Evolutionary conservation across 2,888 invertebrate species (phyloP), one percentile per base, ranked within the genome.

Genomic region (Cerastis rubricosa): DNA sequence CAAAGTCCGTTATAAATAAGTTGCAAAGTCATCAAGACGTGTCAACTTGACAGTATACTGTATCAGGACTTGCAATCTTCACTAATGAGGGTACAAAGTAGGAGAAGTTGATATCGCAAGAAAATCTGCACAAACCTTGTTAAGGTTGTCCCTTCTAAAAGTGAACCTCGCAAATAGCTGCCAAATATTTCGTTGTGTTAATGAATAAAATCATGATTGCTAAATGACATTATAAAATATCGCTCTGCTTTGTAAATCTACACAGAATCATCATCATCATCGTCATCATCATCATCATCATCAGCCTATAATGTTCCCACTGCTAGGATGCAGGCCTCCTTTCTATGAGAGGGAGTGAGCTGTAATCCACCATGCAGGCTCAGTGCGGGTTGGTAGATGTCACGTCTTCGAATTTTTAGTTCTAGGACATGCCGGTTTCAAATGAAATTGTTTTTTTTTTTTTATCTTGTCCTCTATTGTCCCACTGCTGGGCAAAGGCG

Each of bases 31-130:
- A 35, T 11, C 2, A 49, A 78, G 78, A 35, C 35, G 35, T 49
- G 78, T 43, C 69, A 76, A 59, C 29, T 29, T 22, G 29, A 29
- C 14, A 14, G 61, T 25, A 25, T 43, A 29, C 29, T 19, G 5
- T 59, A 76, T 76, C 43, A 14, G 40, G 19, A 49, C 14, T 49
- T n/a, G 2, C 57, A 40, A 76, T 78, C 78, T 78, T 47, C 57
- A 49, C 47, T 78, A 76, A 76, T 68, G 76, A 76, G 40, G 78
- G 29, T 78, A 29, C 69, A 43, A 69, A 68, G 47, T 49, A 29
- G n/a, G 40, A 67, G 29, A 49, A 49, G 8, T 74, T 64, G 14
- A 35, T 76, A 63, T 76, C n/a, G 17, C 22, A 11, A 59, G 57
- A 40, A 74, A 43, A 64, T 64, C 64, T 64, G n/a, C 61, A 19